Percentiles rank a stretch among this genome's conserved stretches.
Conservation (phyloP, 2,113 vertebrate species). For the Glaucidium brasilianum region DNA sequence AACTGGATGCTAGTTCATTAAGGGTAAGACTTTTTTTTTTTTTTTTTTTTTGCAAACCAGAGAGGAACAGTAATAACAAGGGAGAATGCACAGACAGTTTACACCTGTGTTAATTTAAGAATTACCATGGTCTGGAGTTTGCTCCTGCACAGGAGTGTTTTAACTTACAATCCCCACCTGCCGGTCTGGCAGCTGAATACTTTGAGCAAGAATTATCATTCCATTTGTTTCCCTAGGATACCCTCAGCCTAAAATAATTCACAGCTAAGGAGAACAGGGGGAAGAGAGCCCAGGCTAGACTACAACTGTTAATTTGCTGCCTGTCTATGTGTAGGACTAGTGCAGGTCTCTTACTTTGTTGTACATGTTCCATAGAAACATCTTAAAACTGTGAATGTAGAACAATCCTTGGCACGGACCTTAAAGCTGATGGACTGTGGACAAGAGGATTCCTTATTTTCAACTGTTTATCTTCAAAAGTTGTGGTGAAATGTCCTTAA, state of each 20-base stretch:
- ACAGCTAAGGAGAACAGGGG: not conserved
- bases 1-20: not conserved
- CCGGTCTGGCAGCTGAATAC: not conserved
- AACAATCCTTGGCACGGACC: not conserved
- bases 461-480: not conserved
- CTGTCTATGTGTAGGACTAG: not conserved
- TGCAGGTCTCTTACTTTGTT: not conserved
- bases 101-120: not conserved
- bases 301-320: not conserved
- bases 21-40: not conserved
- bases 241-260: not conserved
- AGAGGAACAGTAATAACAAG: not conserved
- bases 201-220: not conserved
- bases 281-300: not conserved
- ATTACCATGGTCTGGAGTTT: not conserved
- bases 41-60: not conserved
- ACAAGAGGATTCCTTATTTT: not conserved
- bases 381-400: not conserved
- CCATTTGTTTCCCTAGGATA: not conserved
- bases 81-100: not conserved
- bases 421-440: not conserved
- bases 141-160: not conserved
- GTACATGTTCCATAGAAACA: not conserved
- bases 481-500: not conserved
- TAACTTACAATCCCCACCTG: not conserved